These are phyloP conservation scores for Psephotus haematonotus DNA, from an alignment of 2,113 vertebrate genomes.

Conservation along the genomic window DNA sequence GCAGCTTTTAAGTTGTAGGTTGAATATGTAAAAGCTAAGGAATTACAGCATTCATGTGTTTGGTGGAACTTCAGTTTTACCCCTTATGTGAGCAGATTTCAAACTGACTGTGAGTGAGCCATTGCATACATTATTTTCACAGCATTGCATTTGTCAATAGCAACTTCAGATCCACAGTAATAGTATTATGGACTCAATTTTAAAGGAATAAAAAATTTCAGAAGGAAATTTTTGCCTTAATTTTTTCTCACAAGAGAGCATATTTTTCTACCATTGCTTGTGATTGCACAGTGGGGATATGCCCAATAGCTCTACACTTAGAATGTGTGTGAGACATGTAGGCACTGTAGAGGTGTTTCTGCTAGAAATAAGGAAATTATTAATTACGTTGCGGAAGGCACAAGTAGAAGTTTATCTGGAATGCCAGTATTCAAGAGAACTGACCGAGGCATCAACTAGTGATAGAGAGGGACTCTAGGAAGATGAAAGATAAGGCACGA, in stretches of 20 bases:
- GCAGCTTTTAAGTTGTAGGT: not conserved
- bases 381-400: not conserved
- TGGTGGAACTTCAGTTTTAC: not conserved
- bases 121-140: not conserved
- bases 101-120: not conserved
- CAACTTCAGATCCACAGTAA: not conserved
- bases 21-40: not conserved
- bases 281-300: not conserved
- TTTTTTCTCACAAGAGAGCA: not conserved
- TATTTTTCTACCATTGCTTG: not conserved
- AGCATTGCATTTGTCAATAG: not conserved
- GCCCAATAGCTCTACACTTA: not conserved
- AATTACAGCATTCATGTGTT: not conserved
- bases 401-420: not conserved
- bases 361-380: not conserved
- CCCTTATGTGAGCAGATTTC: not conserved
- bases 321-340: not conserved
- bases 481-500: not conserved
- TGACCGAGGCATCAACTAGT: not conserved
- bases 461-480: not conserved
- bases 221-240: not conserved
- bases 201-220: not conserved
- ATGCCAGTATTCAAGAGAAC: not conserved
- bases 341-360: not conserved
- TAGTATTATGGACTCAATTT: not conserved